Conservation (phyloP, 2,797 vertebrate genomes). For the Melanotaenia pygmaea region DNA sequence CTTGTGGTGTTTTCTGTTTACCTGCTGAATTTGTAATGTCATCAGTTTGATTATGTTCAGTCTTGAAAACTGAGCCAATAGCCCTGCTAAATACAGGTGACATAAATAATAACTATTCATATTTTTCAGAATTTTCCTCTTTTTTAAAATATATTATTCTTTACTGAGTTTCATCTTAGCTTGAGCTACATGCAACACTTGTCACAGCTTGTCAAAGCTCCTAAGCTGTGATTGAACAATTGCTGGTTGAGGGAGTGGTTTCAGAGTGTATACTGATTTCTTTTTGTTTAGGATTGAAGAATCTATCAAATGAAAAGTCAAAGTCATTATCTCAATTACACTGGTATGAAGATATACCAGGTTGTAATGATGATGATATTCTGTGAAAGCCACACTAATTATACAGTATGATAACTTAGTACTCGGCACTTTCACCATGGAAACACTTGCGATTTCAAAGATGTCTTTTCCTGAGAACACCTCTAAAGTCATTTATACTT, state of each 20-base stretch:
- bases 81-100: neutral
- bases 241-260: neutral
- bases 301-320: conserved; percentile 29
- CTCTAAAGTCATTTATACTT: conserved; percentile 9
- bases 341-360: conserved; percentile 35
- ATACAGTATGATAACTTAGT: conserved; percentile 33
- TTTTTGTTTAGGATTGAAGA: neutral
- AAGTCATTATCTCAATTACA: conserved; percentile 43
- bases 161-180: neutral
- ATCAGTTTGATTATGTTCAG: neutral
- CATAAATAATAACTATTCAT: no score
- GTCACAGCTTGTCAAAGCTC: neutral
- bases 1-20: neutral
- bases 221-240: neutral
- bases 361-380: conserved; percentile 44
- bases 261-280: neutral
- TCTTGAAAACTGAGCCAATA: neutral
- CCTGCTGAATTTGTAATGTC: neutral
- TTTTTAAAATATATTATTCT: neutral
- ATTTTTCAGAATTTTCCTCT: neutral
- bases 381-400: conserved; percentile 54
- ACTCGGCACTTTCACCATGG: conserved; percentile 24
- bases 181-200: neutral
- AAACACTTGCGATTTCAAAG: conserved; percentile 31
- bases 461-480: conserved; percentile 17